Base-by-base conservation (phyloP, 1,140 invertebrate genomes). In the Trichogramma pretiosum region DNA sequence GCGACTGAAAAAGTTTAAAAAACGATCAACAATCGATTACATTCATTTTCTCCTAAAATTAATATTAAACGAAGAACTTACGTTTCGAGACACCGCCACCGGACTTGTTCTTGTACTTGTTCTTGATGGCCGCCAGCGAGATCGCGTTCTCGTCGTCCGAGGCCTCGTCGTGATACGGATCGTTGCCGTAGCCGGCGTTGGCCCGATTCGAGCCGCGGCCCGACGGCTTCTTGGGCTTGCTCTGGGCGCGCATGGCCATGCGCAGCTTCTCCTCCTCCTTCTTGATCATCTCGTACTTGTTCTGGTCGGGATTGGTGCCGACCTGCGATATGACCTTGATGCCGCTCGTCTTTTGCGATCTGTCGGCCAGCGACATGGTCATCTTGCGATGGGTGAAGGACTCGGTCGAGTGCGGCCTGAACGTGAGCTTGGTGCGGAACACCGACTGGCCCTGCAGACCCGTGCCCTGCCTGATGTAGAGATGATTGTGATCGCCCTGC, bases 381-480 rank as follows among this genome's bases (percentile, higher is more conserved):
- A 99, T 96, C 77, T 99, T 98, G 50, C 93, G 81, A 73, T 99
- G 95, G 2, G 95, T 98, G 68, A 97, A 95, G 2, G 92, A 96
- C 60, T 98, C 95, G 0, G 95, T 98, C 1, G 94, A 98, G 65
- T 97, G 92, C 2, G 94, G 93, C 46, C 95, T 78, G 82, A 99
- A 98, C 1, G 91, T 92, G 0, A 99, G 73, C 68, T 98, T 98
- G 1, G 93, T 97, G 35, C 88, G 78, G 66, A 99, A 99, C 4
- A 99, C 90, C 0, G 92, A 88, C 69, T 98, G 95, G 1, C 94
- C 96, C 64, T 98, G 93, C 3, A 99, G 77, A 79, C 94, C 95
- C 0, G 93, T 94, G 26, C 96, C 94, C 81, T 98, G 94, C 13
- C 95, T 80, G 55, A 98, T 91, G 63, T 84, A 89, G 30, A 89